A percentile compares a stretch with the other conserved stretches of the same genome.
These are phyloP conservation scores for Brachyistius frenatus DNA, from an alignment of 2,113 vertebrate species.

Conservation along the genomic window DNA sequence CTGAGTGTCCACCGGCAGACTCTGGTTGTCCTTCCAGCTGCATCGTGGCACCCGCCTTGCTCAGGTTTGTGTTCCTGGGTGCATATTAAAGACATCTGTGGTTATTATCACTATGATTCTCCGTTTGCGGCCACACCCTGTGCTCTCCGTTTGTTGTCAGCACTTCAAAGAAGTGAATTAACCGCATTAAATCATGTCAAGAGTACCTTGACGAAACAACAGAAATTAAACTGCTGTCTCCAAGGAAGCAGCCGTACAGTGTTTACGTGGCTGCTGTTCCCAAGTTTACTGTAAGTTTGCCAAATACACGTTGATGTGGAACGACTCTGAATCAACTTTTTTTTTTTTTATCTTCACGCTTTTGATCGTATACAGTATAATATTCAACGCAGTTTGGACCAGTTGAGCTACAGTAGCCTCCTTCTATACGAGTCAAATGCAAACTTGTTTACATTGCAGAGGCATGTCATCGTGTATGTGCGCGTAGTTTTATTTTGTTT, in stretches of 20 bases:
- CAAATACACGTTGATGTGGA: background rate
- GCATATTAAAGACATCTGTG: background rate
- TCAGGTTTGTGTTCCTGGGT: constrained; percentile 73
- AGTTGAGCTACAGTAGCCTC: background rate
- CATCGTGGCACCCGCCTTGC: constrained; percentile 79
- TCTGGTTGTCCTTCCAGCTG: constrained; percentile 82
- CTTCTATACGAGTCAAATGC: background rate
- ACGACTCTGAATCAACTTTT: background rate
- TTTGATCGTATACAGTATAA: background rate
- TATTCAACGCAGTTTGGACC: background rate
- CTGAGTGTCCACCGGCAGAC: constrained; percentile 43
- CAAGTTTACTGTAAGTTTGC: background rate
- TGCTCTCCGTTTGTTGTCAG: constrained; percentile 4
- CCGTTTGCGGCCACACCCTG: constrained; percentile 37
- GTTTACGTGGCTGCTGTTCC: background rate
- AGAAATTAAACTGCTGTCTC: constrained; percentile 1
- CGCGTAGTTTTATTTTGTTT: background rate
- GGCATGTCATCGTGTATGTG: background rate
- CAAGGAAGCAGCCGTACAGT: background rate
- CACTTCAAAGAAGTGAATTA: constrained; percentile 45
- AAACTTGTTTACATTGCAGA: background rate
- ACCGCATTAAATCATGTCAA: constrained; percentile 12
- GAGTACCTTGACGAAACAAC: background rate
- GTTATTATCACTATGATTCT: constrained; percentile 20
- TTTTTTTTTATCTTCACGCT: background rate